Evolutionary conservation across 2,797 vertebrate species (phyloP), one percentile per base, ranked within the genome.

Genomic region (Danio kyathit): DNA sequence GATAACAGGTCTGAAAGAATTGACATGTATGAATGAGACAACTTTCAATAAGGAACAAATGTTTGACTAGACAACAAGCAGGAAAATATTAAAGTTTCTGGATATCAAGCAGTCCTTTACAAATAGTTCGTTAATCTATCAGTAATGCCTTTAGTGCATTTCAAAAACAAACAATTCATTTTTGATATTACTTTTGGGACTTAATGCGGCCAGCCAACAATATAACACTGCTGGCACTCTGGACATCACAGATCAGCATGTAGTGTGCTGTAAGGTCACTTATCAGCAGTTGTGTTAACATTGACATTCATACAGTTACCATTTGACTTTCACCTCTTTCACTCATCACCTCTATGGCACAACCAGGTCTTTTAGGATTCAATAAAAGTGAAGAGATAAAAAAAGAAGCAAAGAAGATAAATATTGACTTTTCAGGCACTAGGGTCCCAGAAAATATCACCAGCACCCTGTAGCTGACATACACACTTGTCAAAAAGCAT

Each of bases 1-100:
- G 92, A 95, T 88, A 97, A 85, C 90, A 95, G 91, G 88, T 95
- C 96, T 96, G 93, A 59, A 16, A 72, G 29, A 44, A 66, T 29
- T 17, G 43, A 57, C 40, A 66, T 1, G 11, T 80, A 57, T 38
- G 17, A 71, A 11, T 66, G 44, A 74, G 17, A 43, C 6, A 40
- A 29, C 29, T 29, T 29, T 29, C 3, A 29, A 29, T 29, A 29
- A 29, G 29, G 51, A 17, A 59, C 7, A 72, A 72, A 12, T 6
- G 1, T 46, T 43, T 57, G 11, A 67, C 44, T 16, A 44, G 64
- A 71, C 38, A 19, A 12, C 10, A 21, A 40, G 43, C n/a, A 3
- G 11, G 10, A 41, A 29, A 71, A 43, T 8, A 61, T 12, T 12
- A 52, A 70, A n/a, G 16, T 40, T 29, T 70, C 14, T 70, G 52